phyloP scores from a whole-genome alignment of 2,113 vertebrate genomes.

The Bothrops jararaca region DNA sequence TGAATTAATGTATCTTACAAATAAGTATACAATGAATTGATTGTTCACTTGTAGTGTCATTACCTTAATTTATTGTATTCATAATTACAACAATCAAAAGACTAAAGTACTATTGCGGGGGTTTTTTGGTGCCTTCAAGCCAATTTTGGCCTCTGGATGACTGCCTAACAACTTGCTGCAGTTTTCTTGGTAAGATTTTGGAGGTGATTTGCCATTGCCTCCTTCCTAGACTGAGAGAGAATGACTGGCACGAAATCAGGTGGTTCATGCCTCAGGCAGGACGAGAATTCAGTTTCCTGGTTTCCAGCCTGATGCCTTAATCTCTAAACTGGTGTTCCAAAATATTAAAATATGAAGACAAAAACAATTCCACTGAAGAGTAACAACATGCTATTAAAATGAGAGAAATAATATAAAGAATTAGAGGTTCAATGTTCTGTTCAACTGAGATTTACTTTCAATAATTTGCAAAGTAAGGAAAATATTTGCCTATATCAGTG shows the following conservation, averaged over 20 bases:
- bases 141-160: neutral
- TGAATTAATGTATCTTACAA: neutral
- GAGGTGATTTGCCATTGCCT: neutral
- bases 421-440: neutral
- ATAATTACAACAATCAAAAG: neutral
- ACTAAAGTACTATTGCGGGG: neutral
- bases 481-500: neutral
- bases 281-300: neutral
- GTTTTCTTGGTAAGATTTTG: neutral
- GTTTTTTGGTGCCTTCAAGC: neutral
- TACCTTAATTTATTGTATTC: neutral
- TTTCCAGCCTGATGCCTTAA: neutral
- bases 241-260: neutral
- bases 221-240: neutral
- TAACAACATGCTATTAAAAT: neutral
- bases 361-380: neutral
- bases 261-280: neutral
- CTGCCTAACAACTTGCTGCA: neutral
- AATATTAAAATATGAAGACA: neutral
- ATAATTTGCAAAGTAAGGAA: slow-evolving; percentile 8
- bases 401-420: neutral
- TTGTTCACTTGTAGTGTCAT: neutral
- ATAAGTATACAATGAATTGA: neutral
- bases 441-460: neutral
- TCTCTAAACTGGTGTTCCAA: neutral